phyloP scores from a whole-genome alignment of 2,888 invertebrate genomes.

The Ypsolopha sequella region DNA sequence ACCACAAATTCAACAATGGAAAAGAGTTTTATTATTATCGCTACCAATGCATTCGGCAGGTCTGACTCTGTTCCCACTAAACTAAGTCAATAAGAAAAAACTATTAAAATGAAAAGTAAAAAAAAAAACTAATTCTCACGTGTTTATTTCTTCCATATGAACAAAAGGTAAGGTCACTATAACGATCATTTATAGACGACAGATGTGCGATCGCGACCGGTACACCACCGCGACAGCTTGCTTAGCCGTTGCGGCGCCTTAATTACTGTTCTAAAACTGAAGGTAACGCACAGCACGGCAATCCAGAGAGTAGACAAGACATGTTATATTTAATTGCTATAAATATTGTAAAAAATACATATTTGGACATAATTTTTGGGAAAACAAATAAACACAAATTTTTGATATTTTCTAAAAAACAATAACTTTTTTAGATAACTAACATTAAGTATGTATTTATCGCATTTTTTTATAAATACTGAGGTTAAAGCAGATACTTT shows the following conservation, averaged over 20 bases:
- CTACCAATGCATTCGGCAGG: too few species aligned
- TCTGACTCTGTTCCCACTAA: not conserved
- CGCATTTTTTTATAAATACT: too few species aligned
- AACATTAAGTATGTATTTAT: too few species aligned
- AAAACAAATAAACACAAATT: too few species aligned
- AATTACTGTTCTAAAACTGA: constrained; percentile 46
- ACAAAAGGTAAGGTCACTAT: constrained; percentile 26
- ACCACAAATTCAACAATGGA: too few species aligned
- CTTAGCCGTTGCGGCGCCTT: constrained; percentile 39
- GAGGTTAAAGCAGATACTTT: too few species aligned
- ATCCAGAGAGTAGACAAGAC: not conserved
- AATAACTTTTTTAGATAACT: too few species aligned
- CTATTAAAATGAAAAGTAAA: not conserved
- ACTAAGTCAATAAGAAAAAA: not conserved
- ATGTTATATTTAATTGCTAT: not conserved
- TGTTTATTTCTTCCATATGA: not conserved
- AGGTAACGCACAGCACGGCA: constrained; percentile 18
- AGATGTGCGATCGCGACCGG: constrained; percentile 44
- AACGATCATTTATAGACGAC: constrained; percentile 20
- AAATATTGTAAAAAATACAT: too few species aligned
- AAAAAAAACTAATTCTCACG: not conserved
- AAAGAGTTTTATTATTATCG: too few species aligned
- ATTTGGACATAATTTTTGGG: too few species aligned
- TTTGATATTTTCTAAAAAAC: too few species aligned
- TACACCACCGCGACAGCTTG: constrained; percentile 56